phyloP scores from a whole-genome alignment of 2,113 vertebrate genomes.

The Callipepla squamata region DNA sequence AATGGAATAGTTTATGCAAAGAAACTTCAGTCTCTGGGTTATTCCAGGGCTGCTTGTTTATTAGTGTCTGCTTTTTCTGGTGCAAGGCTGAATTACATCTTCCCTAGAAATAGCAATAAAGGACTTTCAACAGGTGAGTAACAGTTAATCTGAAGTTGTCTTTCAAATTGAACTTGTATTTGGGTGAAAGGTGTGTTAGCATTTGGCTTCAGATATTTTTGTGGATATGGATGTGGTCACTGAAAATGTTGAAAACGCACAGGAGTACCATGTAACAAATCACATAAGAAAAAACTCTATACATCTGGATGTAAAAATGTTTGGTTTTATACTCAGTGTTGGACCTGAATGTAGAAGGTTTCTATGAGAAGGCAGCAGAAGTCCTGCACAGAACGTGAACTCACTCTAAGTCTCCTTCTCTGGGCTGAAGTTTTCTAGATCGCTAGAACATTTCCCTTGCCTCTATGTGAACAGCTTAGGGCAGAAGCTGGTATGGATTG shows the following conservation, averaged over 20 bases:
- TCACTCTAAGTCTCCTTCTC: neutral
- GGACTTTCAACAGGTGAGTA: neutral
- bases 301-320: neutral
- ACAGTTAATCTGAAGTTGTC: neutral
- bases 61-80: neutral
- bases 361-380: neutral
- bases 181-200: neutral
- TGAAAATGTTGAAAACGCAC: neutral
- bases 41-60: neutral
- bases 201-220: neutral
- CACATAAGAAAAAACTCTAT: neutral
- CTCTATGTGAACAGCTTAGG: neutral
- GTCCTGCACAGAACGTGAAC: neutral
- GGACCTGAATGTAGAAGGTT: neutral
- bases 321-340: neutral
- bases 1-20: constrained; percentile 16
- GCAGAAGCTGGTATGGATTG: neutral
- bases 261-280: neutral
- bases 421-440: neutral
- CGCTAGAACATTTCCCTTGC: neutral
- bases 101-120: neutral
- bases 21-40: neutral
- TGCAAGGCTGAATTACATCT: neutral
- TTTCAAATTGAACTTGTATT: neutral
- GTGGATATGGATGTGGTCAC: neutral